A percentile compares a stretch with the other conserved stretches of the same genome.
These are phyloP conservation scores for Acronicta aceris DNA, from an alignment of 2,888 invertebrate species.

Conservation along the genomic window DNA sequence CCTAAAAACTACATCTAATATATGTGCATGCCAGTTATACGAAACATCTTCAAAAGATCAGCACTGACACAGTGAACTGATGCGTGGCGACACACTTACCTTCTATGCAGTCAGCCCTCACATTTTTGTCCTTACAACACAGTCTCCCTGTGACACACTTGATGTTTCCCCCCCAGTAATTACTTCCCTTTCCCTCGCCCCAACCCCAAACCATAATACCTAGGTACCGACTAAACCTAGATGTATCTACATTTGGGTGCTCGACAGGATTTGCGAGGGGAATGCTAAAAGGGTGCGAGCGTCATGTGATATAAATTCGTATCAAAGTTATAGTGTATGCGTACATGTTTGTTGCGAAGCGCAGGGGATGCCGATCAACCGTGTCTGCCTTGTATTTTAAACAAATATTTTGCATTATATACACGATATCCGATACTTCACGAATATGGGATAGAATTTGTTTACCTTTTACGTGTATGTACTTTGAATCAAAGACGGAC, in stretches of 20 bases:
- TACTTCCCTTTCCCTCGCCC: slow-evolving; percentile 78
- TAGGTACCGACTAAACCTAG: slow-evolving; percentile 77
- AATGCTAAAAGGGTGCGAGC: slow-evolving; percentile 82
- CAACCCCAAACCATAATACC: slow-evolving; percentile 72
- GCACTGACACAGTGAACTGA: slow-evolving; percentile 88
- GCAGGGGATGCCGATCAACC: slow-evolving; percentile 61
- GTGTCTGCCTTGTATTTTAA: slow-evolving; percentile 71
- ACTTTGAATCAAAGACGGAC: slow-evolving; percentile 45
- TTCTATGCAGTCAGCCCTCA: slow-evolving; percentile 80
- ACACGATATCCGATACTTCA: slow-evolving; percentile 55
- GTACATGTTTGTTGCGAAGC: slow-evolving; percentile 60
- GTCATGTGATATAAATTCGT: slow-evolving; percentile 76
- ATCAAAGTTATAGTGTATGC: slow-evolving; percentile 67
- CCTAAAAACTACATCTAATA: slow-evolving; percentile 55
- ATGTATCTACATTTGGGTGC: slow-evolving; percentile 76
- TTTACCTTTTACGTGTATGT: slow-evolving; percentile 49
- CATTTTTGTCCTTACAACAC: slow-evolving; percentile 87
- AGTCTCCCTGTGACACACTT: slow-evolving; percentile 88
- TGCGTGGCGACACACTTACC: slow-evolving; percentile 85
- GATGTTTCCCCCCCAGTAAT: slow-evolving; percentile 84
- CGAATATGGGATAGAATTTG: slow-evolving; percentile 43
- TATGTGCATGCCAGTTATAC: slow-evolving; percentile 52
- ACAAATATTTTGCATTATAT: slow-evolving; percentile 65
- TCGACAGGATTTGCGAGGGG: slow-evolving; percentile 84
- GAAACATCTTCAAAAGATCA: slow-evolving; percentile 80